These are phyloP conservation scores for Bryconaethiops microstoma DNA, from an alignment of 2,797 vertebrate genomes.

Conservation along the genomic window DNA sequence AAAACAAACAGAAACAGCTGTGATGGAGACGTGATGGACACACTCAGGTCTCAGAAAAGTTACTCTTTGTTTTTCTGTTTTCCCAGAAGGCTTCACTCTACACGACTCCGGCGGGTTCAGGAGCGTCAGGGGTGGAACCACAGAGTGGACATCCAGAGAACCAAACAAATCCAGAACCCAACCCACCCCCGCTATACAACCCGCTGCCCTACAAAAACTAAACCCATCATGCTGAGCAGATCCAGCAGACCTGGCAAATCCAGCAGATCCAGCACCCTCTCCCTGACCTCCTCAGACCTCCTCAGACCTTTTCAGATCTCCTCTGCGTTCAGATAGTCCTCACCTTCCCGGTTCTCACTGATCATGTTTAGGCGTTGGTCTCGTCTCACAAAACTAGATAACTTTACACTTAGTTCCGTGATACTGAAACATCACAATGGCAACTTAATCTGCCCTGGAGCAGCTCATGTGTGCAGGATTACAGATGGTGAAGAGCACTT, in stretches of 20 bases:
- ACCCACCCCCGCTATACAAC: slow-evolving; percentile 60
- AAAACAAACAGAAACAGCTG: not conserved
- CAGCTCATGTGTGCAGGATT: too few relatives aligned
- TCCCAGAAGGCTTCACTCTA: slow-evolving; percentile 61
- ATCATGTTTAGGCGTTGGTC: too few relatives aligned
- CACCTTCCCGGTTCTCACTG: not conserved
- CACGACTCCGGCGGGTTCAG: slow-evolving; percentile 45
- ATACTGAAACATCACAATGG: too few relatives aligned
- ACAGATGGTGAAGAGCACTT: too few relatives aligned
- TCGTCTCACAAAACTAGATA: too few relatives aligned
- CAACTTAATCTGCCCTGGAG: too few relatives aligned
- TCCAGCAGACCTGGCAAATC: not conserved
- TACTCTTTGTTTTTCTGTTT: slow-evolving; percentile 25
- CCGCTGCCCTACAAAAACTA: slow-evolving; percentile 38
- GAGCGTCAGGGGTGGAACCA: not conserved
- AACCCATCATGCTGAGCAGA: not conserved
- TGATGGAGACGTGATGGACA: not conserved
- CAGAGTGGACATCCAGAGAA: slow-evolving; percentile 31
- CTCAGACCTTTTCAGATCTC: too few relatives aligned
- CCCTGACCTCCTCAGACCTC: too few relatives aligned
- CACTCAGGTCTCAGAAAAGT: not conserved
- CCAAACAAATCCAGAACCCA: slow-evolving; percentile 31
- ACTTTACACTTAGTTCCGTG: too few relatives aligned
- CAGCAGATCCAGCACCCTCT: not conserved
- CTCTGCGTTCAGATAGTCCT: too few relatives aligned